Evolutionary conservation across 2,888 invertebrate genomes (phyloP), one percentile per base, ranked within the genome.

Genomic region (Ophion costatus): DNA sequence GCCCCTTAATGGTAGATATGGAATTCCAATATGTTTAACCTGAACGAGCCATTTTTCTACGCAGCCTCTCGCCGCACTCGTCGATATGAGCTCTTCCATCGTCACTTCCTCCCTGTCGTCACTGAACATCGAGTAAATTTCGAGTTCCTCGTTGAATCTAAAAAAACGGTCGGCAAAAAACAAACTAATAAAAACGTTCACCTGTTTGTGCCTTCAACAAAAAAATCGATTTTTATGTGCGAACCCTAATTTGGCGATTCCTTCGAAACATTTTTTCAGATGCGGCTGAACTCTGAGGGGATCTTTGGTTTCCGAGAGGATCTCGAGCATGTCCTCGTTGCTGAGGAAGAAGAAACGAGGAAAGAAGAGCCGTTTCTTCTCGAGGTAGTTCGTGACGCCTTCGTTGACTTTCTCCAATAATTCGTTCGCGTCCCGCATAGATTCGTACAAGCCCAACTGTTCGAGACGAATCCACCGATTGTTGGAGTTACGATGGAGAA

Each of bases 331-430:
- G 94, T 98, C 98, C 90, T 98, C 97, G 92, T 98, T 98, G 7
- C 98, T 98, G 82, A 98, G 94, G 92, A 98, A 98, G 95, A 98
- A 98, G 92, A 98, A 98, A 92, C 98, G 95, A 61, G 98, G 96
- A 92, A 98, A 98, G 93, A 95, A 97, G 11, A 98, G 94, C 87
- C 98, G 94, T 93, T 98, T 98, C 94, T 96, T 97, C 94, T 98
- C 98, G 85, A 98, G 94, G 92, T 98, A 98, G 88, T 96, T 95
- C 88, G 97, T 96, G 0, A 98, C 96, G 5, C 98, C 98, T 82
- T 97, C 96, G 91, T 97, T 97, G 80, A 98, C 97, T 94, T 95
- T 96, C 88, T 98, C 98, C 88, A 98, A 94, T 73, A 97, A 94
- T 63, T 94, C 95, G 78, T 96, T 95, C 51, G 97, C 96, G 73